Base-by-base conservation (phyloP, 2,113 vertebrate genomes). In the Crotalus helleri region DNA sequence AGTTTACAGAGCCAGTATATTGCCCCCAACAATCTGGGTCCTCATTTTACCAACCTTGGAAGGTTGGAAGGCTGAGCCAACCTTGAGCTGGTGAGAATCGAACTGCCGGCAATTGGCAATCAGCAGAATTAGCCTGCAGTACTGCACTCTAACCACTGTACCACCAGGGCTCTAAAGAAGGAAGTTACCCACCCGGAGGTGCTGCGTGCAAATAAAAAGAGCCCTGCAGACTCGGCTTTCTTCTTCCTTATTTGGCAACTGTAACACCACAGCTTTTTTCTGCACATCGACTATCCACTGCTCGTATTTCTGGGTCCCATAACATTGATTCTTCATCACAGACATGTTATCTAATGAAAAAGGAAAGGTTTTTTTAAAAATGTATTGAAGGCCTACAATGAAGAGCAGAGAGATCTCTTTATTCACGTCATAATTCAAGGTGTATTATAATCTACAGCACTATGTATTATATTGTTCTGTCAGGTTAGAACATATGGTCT, bases 241-340 rank as follows among this genome's bases (percentile, higher is more conserved):
- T 90, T 98, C 93, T 2, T 98, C 95, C 59, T 96, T 96, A 61
- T 98, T 94, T 0, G 61, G 44, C 94, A 98, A 89, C 53, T 94
- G 93, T 55, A 98, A 95, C 10, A 98, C 92, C 3, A n/a, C 92
- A 87, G 97, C 98, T 0, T 92, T 96, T 93, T 98, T 98, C 94
- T 98, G 98, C 57, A 98, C 95, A 0, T 29, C 85, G 49, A 98
- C 87, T 2, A 98, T 98, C 98, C 98, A 98, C 0, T 98, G 97
- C 90, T 98, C 98, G 1, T 98, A 98, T 55, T 95, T 97, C 95
- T 98, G 98, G 57, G 97, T 97, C 92, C 98, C 98, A 64, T 96
- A 97, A 74, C 94, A 89, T 39, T 55, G 93, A 46, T 69, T 98
- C 51, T 93, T 96, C 26, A 97, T 95, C 46, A 95, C 89, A 21